Conservation (phyloP, 2,797 vertebrate species). For the Lutjanus argentimaculatus region DNA sequence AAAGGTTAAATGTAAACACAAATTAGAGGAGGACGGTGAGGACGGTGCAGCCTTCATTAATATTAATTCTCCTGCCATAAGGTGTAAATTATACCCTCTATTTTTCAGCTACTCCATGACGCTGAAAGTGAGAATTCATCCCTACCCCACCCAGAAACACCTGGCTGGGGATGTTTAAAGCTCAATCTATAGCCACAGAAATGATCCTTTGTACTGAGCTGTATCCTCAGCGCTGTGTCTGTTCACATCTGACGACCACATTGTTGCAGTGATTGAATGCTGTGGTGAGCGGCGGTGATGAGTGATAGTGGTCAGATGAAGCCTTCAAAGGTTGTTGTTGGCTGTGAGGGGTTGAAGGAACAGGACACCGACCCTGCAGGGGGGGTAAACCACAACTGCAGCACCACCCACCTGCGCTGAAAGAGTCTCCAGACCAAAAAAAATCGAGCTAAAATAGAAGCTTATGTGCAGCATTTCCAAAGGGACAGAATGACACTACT, state of each 20-base stretch:
- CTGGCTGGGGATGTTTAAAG: constrained; percentile 26
- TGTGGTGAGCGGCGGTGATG: neutral
- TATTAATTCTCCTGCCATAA: neutral
- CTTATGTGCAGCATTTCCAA: neutral
- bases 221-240: neutral
- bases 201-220: constrained; percentile 13
- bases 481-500: neutral
- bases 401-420: neutral
- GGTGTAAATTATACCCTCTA: neutral
- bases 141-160: constrained; percentile 48
- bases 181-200: constrained; percentile 4
- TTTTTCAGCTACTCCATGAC: neutral
- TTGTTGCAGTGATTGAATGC: constrained; percentile 29
- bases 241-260: constrained; percentile 13
- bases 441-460: neutral
- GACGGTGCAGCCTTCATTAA: neutral
- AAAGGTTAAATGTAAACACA: neutral
- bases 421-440: neutral
- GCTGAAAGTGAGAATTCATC: neutral
- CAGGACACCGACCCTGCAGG: constrained; percentile 34
- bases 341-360: constrained; percentile 13
- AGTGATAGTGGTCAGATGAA: constrained; percentile 5
- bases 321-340: constrained; percentile 7
- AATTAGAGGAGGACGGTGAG: neutral
- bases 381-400: neutral